A percentile compares a stretch with the other conserved stretches of the same genome.
These are phyloP conservation scores for Bugula neritina DNA, from an alignment of 2,888 invertebrate species.

Conservation along the genomic window DNA sequence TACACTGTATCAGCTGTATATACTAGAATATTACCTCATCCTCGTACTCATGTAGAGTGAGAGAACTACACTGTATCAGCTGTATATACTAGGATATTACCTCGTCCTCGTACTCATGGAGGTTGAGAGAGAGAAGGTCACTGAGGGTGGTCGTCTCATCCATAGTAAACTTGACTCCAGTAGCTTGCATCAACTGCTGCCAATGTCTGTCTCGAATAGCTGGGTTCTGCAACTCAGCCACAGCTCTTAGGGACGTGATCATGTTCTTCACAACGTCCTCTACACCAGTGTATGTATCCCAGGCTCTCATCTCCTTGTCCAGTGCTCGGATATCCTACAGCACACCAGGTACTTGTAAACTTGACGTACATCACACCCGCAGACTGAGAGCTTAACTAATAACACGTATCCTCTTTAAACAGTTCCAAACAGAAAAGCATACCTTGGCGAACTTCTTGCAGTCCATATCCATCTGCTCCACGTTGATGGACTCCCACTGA, in stretches of 20 bases:
- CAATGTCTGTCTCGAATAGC: slow-evolving; percentile 93
- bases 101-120: slow-evolving; percentile 95
- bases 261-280: slow-evolving; percentile 93
- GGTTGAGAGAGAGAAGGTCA: slow-evolving; percentile 80
- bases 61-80: no score
- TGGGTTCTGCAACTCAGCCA: slow-evolving; percentile 90
- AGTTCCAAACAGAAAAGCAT: no score
- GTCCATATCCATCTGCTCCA: slow-evolving; percentile 97
- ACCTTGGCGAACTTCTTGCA: slow-evolving; percentile 91
- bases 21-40: slow-evolving; percentile 84
- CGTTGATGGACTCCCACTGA: slow-evolving; percentile 92
- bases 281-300: slow-evolving; percentile 82
- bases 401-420: no score
- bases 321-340: slow-evolving; percentile 57
- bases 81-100: no score
- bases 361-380: no score
- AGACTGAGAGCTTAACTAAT: no score
- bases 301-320: slow-evolving; percentile 91
- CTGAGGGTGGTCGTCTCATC: slow-evolving; percentile 84
- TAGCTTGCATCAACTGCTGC: slow-evolving; percentile 91
- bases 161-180: slow-evolving; percentile 89
- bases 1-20: no score
- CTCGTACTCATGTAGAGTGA: no score
- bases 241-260: slow-evolving; percentile 86
- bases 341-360: no score